phyloP scores from a whole-genome alignment of 2,888 invertebrate genomes.

The Pristionchus arcanus region DNA sequence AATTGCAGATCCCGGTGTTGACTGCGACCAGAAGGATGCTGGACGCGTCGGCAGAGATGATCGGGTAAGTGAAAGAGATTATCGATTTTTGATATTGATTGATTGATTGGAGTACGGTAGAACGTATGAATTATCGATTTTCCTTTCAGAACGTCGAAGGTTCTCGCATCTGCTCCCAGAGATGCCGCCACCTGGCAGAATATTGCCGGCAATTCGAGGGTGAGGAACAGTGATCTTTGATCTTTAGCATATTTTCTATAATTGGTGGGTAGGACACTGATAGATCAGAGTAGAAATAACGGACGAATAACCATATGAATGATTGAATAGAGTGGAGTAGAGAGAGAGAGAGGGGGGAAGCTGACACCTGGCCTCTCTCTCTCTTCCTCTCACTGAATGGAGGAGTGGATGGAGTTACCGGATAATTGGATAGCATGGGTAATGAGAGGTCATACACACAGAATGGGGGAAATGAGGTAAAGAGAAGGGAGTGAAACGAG shows the following conservation, averaged over 20 bases:
- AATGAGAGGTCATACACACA: slow-evolving; percentile 51
- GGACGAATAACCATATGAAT: neutral
- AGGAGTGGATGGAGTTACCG: neutral
- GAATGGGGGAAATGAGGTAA: neutral
- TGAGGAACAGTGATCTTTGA: slow-evolving; percentile 73
- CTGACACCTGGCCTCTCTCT: neutral
- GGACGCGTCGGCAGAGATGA: slow-evolving; percentile 92
- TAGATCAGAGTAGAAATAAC: neutral
- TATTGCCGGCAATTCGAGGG: slow-evolving; percentile 93
- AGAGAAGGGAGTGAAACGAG: neutral
- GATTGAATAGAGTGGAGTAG: neutral
- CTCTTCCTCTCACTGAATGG: neutral
- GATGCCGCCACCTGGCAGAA: slow-evolving; percentile 96
- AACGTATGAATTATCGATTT: neutral
- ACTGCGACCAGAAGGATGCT: slow-evolving; percentile 84
- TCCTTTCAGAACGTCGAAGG: slow-evolving; percentile 86
- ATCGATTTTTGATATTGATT: neutral
- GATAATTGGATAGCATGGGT: slow-evolving; percentile 21
- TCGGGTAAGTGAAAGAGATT: slow-evolving; percentile 82
- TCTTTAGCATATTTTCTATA: neutral
- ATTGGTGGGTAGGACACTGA: neutral
- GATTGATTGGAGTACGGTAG: neutral
- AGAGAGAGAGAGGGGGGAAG: slow-evolving; percentile 12
- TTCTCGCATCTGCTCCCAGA: slow-evolving; percentile 87
- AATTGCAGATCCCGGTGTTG: slow-evolving; percentile 89